Percentiles rank a stretch among this genome's conserved stretches.
These are phyloP conservation scores for Zaprionus gabonicus DNA, from an alignment of 1,140 invertebrate genomes.

Conservation along the genomic window DNA sequence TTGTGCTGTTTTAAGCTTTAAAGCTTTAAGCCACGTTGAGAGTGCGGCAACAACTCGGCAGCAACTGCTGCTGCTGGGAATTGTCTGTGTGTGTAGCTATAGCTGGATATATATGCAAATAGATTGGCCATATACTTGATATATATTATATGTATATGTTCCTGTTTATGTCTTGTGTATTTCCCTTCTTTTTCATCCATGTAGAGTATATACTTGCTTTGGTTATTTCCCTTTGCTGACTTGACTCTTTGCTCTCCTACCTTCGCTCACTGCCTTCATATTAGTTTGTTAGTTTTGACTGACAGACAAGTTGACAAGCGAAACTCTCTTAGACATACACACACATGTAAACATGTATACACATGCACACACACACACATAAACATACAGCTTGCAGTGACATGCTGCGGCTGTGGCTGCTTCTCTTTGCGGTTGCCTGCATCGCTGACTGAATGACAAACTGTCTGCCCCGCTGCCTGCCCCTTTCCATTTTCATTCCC, in stretches of 20 bases:
- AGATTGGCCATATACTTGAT: neutral
- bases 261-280: neutral
- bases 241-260: neutral
- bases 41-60: conserved; percentile 8
- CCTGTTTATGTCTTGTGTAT: neutral
- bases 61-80: too few relatives aligned
- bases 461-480: neutral
- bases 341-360: neutral
- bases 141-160: conserved; percentile 10
- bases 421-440: conserved; percentile 30
- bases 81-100: neutral
- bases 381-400: neutral
- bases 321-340: conserved; percentile 8
- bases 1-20: conserved; percentile 28
- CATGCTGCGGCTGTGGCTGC: conserved; percentile 5
- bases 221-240: neutral
- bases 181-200: neutral
- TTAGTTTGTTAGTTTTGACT: conserved; percentile 28
- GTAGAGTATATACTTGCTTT: neutral
- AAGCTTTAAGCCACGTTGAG: conserved; percentile 31
- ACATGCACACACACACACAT: neutral
- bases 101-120: neutral
- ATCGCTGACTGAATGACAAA: conserved; percentile 27
- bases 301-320: conserved; percentile 29
- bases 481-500: neutral